Conservation (phyloP, 2,113 vertebrate genomes). For the Muscicapa adusta region DNA sequence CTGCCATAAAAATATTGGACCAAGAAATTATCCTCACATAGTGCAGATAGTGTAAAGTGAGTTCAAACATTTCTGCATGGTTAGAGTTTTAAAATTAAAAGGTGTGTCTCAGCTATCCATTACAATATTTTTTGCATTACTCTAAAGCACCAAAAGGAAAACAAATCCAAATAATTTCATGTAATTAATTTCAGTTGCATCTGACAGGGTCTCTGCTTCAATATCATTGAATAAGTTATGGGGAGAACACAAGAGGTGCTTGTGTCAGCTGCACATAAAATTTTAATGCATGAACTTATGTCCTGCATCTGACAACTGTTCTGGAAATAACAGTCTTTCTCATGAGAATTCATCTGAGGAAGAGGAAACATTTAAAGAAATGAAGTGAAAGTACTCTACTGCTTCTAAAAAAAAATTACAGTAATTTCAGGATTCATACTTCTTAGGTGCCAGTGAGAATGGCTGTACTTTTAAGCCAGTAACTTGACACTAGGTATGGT, state of each 20-base stretch:
- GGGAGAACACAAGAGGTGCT: background rate
- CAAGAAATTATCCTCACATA: background rate
- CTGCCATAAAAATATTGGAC: background rate
- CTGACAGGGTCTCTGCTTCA: background rate
- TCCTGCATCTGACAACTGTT: background rate
- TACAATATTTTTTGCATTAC: background rate
- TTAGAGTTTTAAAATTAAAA: background rate
- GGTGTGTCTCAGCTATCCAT: background rate
- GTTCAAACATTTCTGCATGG: background rate
- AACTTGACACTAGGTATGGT: background rate
- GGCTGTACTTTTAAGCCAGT: background rate
- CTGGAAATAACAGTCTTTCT: background rate
- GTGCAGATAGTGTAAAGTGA: background rate
- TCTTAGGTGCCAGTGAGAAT: background rate
- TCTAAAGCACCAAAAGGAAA: background rate
- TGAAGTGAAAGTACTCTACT: background rate
- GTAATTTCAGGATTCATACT: background rate
- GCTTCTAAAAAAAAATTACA: background rate
- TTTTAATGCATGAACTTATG: background rate
- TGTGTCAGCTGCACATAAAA: background rate
- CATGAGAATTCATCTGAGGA: background rate
- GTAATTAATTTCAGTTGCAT: background rate
- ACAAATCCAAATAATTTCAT: background rate
- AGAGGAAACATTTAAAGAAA: background rate
- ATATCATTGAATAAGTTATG: background rate